phyloP scores from a whole-genome alignment of 1,140 invertebrate genomes.

The Drosophila ogumai region DNA sequence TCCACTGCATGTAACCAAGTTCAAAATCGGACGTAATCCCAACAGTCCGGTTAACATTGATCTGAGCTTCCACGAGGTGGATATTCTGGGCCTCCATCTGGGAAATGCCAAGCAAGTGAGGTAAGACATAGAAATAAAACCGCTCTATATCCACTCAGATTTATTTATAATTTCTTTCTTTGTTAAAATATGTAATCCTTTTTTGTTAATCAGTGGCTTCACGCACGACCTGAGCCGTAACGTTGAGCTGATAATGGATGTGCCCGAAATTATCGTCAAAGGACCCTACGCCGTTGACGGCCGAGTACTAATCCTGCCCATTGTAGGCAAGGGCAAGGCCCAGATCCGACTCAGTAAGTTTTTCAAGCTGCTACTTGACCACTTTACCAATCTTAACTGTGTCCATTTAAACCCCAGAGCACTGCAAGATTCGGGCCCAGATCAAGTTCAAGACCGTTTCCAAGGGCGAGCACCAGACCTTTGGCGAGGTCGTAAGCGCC shows the following conservation, averaged over 20 bases:
- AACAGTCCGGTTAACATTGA: constrained; percentile 72
- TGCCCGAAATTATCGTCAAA: constrained; percentile 72
- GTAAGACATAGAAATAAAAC: constrained; percentile 21
- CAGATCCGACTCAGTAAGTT: constrained; percentile 58
- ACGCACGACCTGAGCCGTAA: constrained; percentile 34
- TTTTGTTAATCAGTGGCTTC: constrained; percentile 47
- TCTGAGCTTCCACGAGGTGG: constrained; percentile 79
- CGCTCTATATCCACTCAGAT: background rate
- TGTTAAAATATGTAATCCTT: background rate
- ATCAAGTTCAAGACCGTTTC: constrained; percentile 35
- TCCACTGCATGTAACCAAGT: constrained; percentile 68
- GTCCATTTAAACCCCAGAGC: constrained; percentile 13
- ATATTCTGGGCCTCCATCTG: constrained; percentile 76
- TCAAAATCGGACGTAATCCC: constrained; percentile 59
- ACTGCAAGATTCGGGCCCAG: constrained; percentile 28
- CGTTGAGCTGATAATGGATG: constrained; percentile 43
- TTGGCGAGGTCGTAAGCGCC: constrained; percentile 38
- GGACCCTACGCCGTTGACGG: constrained; percentile 86
- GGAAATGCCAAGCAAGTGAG: constrained; percentile 44
- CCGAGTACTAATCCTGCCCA: constrained; percentile 86
- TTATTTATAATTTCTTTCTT: background rate
- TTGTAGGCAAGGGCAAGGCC: constrained; percentile 85
- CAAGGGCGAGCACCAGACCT: constrained; percentile 54
- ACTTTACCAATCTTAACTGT: background rate
- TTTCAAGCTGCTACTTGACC: background rate